These are phyloP conservation scores for Vanessa cardui DNA, from an alignment of 2,888 invertebrate genomes.

Conservation along the genomic window DNA sequence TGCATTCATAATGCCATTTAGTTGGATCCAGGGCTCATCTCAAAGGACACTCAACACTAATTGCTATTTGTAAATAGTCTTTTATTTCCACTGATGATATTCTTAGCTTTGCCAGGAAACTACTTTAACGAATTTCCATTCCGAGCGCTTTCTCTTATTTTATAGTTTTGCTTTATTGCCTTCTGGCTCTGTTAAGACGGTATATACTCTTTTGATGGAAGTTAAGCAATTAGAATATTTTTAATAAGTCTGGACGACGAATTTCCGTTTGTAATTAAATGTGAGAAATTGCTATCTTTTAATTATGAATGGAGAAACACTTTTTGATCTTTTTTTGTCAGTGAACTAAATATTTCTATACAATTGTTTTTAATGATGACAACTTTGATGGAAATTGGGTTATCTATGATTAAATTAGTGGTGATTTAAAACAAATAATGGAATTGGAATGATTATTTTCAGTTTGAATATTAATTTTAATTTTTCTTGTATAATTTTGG, in stretches of 20 bases:
- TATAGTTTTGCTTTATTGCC: constrained; percentile 13
- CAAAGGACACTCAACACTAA: constrained; percentile 36
- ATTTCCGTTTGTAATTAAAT: constrained; percentile 5
- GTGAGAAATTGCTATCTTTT: too few relatives aligned
- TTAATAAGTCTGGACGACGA: constrained; percentile 12
- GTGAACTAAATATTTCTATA: too few relatives aligned
- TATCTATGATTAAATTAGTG: too few relatives aligned
- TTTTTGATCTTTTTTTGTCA: too few relatives aligned
- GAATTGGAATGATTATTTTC: too few relatives aligned
- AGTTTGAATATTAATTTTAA: too few relatives aligned
- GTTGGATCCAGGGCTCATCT: constrained; percentile 26
- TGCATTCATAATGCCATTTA: constrained; percentile 33
- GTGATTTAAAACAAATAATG: too few relatives aligned
- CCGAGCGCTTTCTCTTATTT: constrained; percentile 13
- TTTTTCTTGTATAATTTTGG: too few relatives aligned
- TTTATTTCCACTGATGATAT: constrained; percentile 36
- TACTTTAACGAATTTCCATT: constrained; percentile 33
- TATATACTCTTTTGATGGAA: constrained; percentile 7
- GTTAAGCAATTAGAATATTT: constrained; percentile 16
- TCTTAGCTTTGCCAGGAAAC: constrained; percentile 32
- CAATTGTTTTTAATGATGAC: too few relatives aligned
- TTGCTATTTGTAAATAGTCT: constrained; percentile 37
- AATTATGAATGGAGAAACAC: too few relatives aligned
- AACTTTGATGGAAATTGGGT: too few relatives aligned
- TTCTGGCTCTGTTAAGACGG: neutral